Evolutionary conservation across 1,140 invertebrate genomes (phyloP).

Genomic region (Belonocnema kinseyi): DNA sequence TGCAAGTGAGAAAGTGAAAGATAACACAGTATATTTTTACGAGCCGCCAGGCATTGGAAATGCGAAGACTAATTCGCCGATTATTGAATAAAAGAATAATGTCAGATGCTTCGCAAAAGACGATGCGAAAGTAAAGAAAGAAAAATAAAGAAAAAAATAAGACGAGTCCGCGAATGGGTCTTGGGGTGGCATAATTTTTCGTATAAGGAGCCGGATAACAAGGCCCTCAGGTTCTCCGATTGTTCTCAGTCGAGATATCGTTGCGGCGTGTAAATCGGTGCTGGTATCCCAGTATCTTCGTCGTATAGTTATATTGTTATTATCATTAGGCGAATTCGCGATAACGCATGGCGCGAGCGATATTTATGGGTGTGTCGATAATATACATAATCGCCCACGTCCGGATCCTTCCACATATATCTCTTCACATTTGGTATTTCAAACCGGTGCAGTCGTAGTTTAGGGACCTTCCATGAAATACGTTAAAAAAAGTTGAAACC

Average conservation of each 20-base stretch:
- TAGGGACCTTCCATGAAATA: too few relatives aligned
- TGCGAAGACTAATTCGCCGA: conserved; percentile 14
- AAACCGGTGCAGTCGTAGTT: too few relatives aligned
- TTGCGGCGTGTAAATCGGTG: background rate
- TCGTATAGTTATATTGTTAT: conserved; percentile 46
- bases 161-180: background rate
- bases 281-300: background rate
- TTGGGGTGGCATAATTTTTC: conserved; percentile 17
- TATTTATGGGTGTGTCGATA: conserved; percentile 50
- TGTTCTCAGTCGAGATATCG: conserved; percentile 28
- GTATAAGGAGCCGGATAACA: conserved; percentile 21
- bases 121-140: background rate
- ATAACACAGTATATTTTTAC: conserved; percentile 2
- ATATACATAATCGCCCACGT: conserved; percentile 53
- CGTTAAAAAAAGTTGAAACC: too few relatives aligned
- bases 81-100: conserved; percentile 32
- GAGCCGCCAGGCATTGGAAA: conserved; percentile 5
- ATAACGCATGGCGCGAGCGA: conserved; percentile 45
- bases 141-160: background rate
- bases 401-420: background rate
- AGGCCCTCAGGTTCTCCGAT: conserved; percentile 21
- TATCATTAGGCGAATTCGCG: conserved; percentile 45
- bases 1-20: conserved; percentile 9
- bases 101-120: conserved; percentile 8
- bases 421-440: background rate